Base-by-base conservation (phyloP, 2,113 vertebrate species). In the Callithrix jacchus region DNA sequence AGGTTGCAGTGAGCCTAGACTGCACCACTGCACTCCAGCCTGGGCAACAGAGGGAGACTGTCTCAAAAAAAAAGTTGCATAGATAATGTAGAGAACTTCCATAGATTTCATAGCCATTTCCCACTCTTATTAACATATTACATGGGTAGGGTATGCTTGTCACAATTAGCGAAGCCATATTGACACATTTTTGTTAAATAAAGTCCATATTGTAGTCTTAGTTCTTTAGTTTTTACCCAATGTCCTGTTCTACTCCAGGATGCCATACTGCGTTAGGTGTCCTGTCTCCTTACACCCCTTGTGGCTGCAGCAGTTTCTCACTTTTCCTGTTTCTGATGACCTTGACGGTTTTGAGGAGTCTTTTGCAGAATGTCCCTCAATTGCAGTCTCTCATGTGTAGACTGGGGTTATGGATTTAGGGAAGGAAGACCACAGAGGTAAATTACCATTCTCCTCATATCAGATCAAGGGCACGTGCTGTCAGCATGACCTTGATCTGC, bases 41-140 rank as follows among this genome's bases (percentile, higher is more conserved):
- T 64, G 61, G 61, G 61, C 30, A 30, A 64, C 25, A 30, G 61
- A 64, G 61, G 12, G 30, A 64, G 27, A 64, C 61, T 30, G 27
- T 64, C 61, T 64, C 27, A 27, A 25, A 58, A 64, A 64, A 64
- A 49, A 2, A 1, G 0, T n/a, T 45, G 3, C 1, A 0, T 7
- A 58, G 87, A 23, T 40, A 7, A 8, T 3, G 1, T 9, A 40
- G 73, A 81, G 21, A 37, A 27, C 54, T n/a, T 16, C 12, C 54
- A 23, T 42, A 7, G 20, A 5, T 3, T 40, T 80, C 42, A 6
- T 2, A 1, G 12, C 13, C 12, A 45, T 32, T 32, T 66, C 13
- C 3, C 49, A 6, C 20, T 23, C 0, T 25, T 73, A 83, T 25
- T 77, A 47, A 25, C 45, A 73, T 70, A 68, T 58, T 9, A 35